These are phyloP conservation scores for Drosophila bocki DNA, from an alignment of 1,140 invertebrate genomes.

Conservation along the genomic window DNA sequence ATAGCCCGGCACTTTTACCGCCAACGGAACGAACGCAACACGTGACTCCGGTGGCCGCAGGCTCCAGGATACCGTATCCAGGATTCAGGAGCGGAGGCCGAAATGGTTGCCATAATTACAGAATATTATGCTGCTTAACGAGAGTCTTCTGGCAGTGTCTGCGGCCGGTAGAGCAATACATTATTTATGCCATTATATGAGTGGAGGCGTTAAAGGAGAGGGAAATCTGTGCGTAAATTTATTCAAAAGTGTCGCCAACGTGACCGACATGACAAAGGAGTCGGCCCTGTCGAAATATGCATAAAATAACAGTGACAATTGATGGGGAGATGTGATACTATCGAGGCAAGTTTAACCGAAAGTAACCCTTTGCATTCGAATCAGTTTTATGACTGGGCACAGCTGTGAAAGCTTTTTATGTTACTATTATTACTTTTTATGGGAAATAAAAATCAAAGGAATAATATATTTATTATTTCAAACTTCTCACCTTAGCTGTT, in stretches of 20 bases:
- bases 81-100: slow-evolving; percentile 6
- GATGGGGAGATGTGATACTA: slow-evolving; percentile 5
- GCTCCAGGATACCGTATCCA: not conserved
- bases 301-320: slow-evolving; percentile 16
- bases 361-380: slow-evolving; percentile 14
- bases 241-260: slow-evolving; percentile 48
- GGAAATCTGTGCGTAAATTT: slow-evolving; percentile 39
- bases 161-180: slow-evolving; percentile 20
- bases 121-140: slow-evolving; percentile 55
- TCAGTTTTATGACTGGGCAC: not conserved
- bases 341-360: not conserved
- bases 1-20: slow-evolving; percentile 50
- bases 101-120: slow-evolving; percentile 57
- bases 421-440: not conserved
- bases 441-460: not conserved
- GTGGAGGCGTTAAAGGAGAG: slow-evolving; percentile 2
- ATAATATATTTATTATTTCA: not conserved
- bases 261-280: slow-evolving; percentile 33
- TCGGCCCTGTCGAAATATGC: slow-evolving; percentile 16
- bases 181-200: slow-evolving; percentile 51
- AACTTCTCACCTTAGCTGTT: not conserved
- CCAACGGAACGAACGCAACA: slow-evolving; percentile 53
- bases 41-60: slow-evolving; percentile 36
- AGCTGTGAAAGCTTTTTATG: not conserved
- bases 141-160: slow-evolving; percentile 30